Conservation (phyloP, 1,140 invertebrate species). For the Trichogramma pretiosum region DNA sequence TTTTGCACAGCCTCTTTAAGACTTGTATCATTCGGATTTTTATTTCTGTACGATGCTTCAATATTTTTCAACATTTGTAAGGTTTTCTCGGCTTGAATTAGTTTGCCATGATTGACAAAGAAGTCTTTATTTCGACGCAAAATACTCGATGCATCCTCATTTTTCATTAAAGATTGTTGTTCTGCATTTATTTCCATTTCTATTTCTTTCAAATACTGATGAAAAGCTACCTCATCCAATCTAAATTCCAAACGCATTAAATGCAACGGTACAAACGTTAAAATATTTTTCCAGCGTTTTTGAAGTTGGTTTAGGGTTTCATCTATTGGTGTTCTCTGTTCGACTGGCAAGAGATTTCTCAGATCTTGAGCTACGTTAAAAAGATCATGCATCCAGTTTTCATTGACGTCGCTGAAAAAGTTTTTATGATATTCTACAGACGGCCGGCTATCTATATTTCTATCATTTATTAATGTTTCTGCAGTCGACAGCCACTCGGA, state of each 20-base stretch:
- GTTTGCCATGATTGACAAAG: constrained; percentile 60
- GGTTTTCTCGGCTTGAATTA: constrained; percentile 63
- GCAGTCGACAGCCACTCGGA: constrained; percentile 79
- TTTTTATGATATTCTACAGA: constrained; percentile 71
- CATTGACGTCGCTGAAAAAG: constrained; percentile 79
- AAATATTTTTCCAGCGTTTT: constrained; percentile 68
- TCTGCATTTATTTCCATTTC: constrained; percentile 81
- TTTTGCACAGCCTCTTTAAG: constrained; percentile 57
- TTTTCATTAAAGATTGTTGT: constrained; percentile 75
- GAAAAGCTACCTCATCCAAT: constrained; percentile 75
- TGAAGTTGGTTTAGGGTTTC: constrained; percentile 64
- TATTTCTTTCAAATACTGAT: constrained; percentile 77
- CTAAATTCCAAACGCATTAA: constrained; percentile 82
- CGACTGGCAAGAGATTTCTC: constrained; percentile 55
- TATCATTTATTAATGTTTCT: constrained; percentile 72
- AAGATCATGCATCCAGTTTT: constrained; percentile 73
- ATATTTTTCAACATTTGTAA: constrained; percentile 68
- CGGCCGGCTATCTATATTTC: constrained; percentile 69
- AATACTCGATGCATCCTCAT: constrained; percentile 72
- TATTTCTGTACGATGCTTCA: constrained; percentile 53
- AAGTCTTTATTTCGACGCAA: constrained; percentile 68
- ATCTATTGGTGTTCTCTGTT: constrained; percentile 60
- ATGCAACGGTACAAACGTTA: constrained; percentile 72
- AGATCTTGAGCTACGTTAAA: constrained; percentile 72
- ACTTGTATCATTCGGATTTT: constrained; percentile 55